Conservation (phyloP, 2,888 invertebrate species). For the Lycophotia porphyrea region DNA sequence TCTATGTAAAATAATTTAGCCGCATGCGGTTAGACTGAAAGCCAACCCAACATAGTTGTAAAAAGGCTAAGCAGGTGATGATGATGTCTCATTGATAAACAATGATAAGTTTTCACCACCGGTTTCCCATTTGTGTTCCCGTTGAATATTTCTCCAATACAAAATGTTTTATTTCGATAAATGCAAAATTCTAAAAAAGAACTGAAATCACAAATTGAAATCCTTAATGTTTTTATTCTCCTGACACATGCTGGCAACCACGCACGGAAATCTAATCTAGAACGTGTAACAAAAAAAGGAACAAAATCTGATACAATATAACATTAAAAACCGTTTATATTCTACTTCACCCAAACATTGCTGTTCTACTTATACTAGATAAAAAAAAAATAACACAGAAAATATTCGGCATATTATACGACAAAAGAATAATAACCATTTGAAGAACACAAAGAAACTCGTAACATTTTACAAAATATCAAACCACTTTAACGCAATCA, state of each 20-base stretch:
- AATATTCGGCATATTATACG: slow-evolving; percentile 6
- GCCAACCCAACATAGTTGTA: too few relatives aligned
- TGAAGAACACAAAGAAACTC: slow-evolving; percentile 30
- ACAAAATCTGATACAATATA: neutral
- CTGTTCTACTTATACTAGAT: neutral
- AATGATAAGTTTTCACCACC: slow-evolving; percentile 10
- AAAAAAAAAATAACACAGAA: neutral
- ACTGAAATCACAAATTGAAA: neutral
- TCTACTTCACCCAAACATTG: neutral
- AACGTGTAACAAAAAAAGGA: neutral
- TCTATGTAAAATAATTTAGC: too few relatives aligned
- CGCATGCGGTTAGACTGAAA: too few relatives aligned
- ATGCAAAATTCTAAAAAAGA: slow-evolving; percentile 10
- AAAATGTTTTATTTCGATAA: slow-evolving; percentile 1
- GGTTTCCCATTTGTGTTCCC: slow-evolving; percentile 2
- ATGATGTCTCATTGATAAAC: too few relatives aligned
- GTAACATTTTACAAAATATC: slow-evolving; percentile 49
- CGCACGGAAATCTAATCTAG: neutral
- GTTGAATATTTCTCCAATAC: neutral
- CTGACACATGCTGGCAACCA: neutral
- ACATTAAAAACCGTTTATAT: neutral
- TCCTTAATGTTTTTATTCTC: slow-evolving; percentile 26
- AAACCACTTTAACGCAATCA: slow-evolving; percentile 41
- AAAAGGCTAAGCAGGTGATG: too few relatives aligned
- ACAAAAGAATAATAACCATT: slow-evolving; percentile 24